Conservation (phyloP, 2,888 invertebrate species). For the Caenorhabditis sp. region DNA sequence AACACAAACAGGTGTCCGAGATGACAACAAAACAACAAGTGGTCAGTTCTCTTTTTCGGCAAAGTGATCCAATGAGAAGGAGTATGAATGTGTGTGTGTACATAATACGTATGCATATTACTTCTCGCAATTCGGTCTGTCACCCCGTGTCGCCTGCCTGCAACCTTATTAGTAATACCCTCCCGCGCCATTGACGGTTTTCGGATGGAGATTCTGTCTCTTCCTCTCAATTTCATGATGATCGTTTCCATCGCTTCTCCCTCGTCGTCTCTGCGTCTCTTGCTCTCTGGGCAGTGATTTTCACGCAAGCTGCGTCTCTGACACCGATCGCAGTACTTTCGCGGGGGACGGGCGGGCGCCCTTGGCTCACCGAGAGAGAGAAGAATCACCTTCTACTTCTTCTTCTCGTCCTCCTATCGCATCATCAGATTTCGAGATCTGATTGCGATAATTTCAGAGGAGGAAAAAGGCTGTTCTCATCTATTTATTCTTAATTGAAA, state of each 20-base stretch:
- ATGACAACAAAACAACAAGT: conserved; percentile 43
- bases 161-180: conserved; percentile 40
- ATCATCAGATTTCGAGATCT: conserved; percentile 4
- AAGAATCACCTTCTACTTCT: conserved; percentile 26
- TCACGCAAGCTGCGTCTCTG: conserved; percentile 36
- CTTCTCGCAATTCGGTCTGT: conserved; percentile 6
- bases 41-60: conserved; percentile 18
- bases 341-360: conserved; percentile 49
- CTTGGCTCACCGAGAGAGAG: conserved; percentile 42
- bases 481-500: background rate
- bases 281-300: conserved; percentile 19
- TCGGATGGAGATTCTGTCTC: conserved; percentile 26
- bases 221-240: conserved; percentile 1
- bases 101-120: conserved; percentile 48
- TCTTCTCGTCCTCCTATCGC: background rate
- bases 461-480: background rate
- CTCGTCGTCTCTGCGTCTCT: conserved; percentile 33
- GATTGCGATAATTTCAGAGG: background rate
- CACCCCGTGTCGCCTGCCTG: conserved; percentile 12
- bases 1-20: conserved; percentile 49
- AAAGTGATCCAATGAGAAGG: background rate
- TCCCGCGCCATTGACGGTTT: conserved; percentile 43
- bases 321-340: conserved; percentile 29
- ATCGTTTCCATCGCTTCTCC: conserved; percentile 26
- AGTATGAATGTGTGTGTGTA: background rate